A percentile compares a stretch with the other conserved stretches of the same genome.
These are phyloP conservation scores for Phthorimaea operculella DNA, from an alignment of 1,140 invertebrate species.

Conservation along the genomic window DNA sequence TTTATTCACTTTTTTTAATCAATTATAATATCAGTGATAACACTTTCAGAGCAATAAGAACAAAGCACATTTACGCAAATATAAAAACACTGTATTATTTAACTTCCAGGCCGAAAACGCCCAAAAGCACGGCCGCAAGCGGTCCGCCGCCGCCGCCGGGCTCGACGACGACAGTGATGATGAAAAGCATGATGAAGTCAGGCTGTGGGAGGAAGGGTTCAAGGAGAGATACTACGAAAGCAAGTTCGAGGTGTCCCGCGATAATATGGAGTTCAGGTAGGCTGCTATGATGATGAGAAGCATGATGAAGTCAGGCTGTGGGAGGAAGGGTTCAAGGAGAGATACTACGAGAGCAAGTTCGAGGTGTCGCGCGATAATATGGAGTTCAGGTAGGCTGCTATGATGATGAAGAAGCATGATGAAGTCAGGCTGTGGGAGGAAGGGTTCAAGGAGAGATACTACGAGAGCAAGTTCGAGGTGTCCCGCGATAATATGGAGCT, in stretches of 20 bases:
- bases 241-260: constrained; percentile 90
- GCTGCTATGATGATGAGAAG: constrained; percentile 79
- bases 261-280: constrained; percentile 86
- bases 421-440: constrained; percentile 97
- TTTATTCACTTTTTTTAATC: no score
- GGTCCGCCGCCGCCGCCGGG: constrained; percentile 34
- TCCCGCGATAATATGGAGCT: constrained; percentile 83
- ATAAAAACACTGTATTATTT: background rate
- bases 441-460: constrained; percentile 98
- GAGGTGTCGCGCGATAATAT: constrained; percentile 84
- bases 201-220: constrained; percentile 97
- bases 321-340: constrained; percentile 98
- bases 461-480: constrained; percentile 97
- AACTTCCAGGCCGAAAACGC: constrained; percentile 21
- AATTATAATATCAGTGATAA: no score
- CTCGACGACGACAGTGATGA: constrained; percentile 75
- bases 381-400: constrained; percentile 81
- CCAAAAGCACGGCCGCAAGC: constrained; percentile 32
- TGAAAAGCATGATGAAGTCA: constrained; percentile 91
- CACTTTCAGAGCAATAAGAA: no score
- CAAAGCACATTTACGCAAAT: no score
- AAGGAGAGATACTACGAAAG: constrained; percentile 98
- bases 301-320: constrained; percentile 96
- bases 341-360: constrained; percentile 98
- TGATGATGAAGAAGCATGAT: constrained; percentile 86